Conservation (phyloP, 2,113 vertebrate genomes). For the Scatophagus argus region DNA sequence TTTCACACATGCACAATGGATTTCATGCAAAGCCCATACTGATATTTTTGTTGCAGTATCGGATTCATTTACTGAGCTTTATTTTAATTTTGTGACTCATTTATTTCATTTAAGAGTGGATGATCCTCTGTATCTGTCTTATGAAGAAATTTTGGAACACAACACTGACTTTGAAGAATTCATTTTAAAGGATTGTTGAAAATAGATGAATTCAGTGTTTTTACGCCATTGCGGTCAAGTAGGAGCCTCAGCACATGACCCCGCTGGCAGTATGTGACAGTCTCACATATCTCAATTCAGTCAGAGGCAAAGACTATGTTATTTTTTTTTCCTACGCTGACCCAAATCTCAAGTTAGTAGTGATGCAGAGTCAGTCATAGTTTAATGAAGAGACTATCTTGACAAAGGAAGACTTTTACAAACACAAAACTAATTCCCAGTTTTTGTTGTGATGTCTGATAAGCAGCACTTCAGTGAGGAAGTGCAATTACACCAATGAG, state of each 20-base stretch:
- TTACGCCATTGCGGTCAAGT: neutral
- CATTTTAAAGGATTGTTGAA: neutral
- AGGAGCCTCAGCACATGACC: neutral
- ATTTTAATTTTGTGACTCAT: neutral
- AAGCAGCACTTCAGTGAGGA: constrained; percentile 5
- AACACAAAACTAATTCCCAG: constrained; percentile 17
- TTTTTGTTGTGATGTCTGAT: constrained; percentile 7
- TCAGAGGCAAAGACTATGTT: too few species aligned
- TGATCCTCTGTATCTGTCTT: neutral
- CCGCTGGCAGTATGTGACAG: neutral
- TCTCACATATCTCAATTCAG: neutral
- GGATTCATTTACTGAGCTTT: neutral
- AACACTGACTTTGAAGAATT: neutral
- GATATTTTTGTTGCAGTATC: neutral
- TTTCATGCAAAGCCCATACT: neutral
- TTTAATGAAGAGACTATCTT: neutral
- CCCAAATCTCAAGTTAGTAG: too few species aligned
- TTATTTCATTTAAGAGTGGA: neutral
- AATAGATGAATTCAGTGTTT: neutral
- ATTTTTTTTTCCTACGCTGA: too few species aligned
- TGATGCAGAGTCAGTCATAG: neutral
- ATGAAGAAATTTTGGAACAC: neutral
- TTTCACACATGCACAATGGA: constrained; percentile 16
- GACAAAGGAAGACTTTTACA: constrained; percentile 1
- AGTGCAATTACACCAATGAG: constrained; percentile 9